Percentiles rank a stretch among this genome's conserved stretches.
phyloP scores from a whole-genome alignment of 2,888 invertebrate species.

The Stenodera caucasica region DNA sequence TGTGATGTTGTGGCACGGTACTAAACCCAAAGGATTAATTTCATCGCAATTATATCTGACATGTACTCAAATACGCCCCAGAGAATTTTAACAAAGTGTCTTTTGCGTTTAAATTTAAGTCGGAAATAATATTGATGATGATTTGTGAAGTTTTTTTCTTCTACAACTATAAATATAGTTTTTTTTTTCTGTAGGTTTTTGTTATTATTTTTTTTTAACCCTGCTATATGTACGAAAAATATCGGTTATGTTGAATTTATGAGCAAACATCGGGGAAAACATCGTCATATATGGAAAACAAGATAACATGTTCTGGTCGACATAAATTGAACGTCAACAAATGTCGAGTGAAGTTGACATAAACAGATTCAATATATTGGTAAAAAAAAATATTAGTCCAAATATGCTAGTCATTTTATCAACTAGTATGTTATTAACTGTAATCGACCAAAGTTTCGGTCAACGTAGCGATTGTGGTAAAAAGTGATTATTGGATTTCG shows the following conservation, averaged over 20 bases:
- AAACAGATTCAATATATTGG: slow-evolving; percentile 7
- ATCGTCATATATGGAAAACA: slow-evolving; percentile 14
- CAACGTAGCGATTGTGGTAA: slow-evolving; percentile 25
- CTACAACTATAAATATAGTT: not conserved
- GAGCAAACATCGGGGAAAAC: slow-evolving; percentile 12
- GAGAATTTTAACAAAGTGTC: not conserved
- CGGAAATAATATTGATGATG: no score
- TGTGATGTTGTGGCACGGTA: not conserved
- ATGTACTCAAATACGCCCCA: not conserved
- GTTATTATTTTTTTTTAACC: not conserved
- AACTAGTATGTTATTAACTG: slow-evolving; percentile 17
- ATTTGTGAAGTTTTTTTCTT: slow-evolving; percentile 15
- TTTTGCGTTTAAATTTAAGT: no score
- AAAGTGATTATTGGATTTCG: slow-evolving; percentile 30
- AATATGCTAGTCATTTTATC: slow-evolving; percentile 4
- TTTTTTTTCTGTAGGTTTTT: not conserved
- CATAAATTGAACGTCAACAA: slow-evolving; percentile 22
- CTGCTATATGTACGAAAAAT: not conserved
- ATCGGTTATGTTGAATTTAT: slow-evolving; percentile 3
- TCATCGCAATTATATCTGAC: not conserved
- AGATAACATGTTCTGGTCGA: slow-evolving; percentile 10
- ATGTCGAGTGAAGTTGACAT: slow-evolving; percentile 13
- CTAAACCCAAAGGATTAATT: not conserved
- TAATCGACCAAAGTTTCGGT: slow-evolving; percentile 20
- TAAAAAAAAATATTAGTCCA: not conserved